phyloP scores from a whole-genome alignment of 2,888 invertebrate genomes.

The Platypus cylindrus region DNA sequence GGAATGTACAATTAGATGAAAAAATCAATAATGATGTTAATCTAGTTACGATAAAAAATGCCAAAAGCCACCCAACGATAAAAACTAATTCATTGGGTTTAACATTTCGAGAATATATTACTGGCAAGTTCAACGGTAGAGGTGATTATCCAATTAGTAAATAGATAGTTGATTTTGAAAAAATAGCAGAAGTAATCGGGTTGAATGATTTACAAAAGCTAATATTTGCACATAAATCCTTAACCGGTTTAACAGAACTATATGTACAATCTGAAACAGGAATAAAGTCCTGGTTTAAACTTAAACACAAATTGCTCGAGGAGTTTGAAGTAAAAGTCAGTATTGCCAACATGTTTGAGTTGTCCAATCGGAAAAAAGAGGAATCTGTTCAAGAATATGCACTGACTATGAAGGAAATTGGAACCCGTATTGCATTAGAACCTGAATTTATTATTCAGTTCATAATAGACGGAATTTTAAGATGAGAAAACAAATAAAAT shows the following conservation, averaged over 20 bases:
- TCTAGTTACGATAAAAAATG: no score
- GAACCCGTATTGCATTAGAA: conserved; percentile 25
- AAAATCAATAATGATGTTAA: no score
- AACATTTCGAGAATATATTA: conserved; percentile 20
- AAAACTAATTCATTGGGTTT: conserved; percentile 9
- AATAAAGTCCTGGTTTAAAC: conserved; percentile 17
- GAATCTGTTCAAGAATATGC: conserved; percentile 30
- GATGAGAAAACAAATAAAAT: conserved; percentile 18
- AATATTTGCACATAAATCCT: conserved; percentile 23
- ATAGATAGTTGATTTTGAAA: conserved; percentile 23
- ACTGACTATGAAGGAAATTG: conserved; percentile 29
- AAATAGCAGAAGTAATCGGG: conserved; percentile 19
- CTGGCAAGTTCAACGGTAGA: conserved; percentile 19
- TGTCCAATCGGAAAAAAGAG: conserved; percentile 22
- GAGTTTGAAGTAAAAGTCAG: conserved; percentile 19
- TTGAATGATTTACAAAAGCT: conserved; percentile 23
- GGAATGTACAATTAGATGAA: no score
- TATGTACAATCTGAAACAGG: conserved; percentile 20
- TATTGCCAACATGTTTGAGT: conserved; percentile 17
- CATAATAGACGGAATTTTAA: conserved; percentile 29
- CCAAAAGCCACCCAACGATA: no score
- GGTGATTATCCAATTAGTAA: conserved; percentile 18
- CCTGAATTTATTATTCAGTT: conserved; percentile 27
- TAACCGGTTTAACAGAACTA: conserved; percentile 21
- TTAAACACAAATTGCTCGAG: conserved; percentile 16